These are phyloP conservation scores for Sebastes reedi DNA, from an alignment of 2,797 vertebrate genomes.

Conservation along the genomic window DNA sequence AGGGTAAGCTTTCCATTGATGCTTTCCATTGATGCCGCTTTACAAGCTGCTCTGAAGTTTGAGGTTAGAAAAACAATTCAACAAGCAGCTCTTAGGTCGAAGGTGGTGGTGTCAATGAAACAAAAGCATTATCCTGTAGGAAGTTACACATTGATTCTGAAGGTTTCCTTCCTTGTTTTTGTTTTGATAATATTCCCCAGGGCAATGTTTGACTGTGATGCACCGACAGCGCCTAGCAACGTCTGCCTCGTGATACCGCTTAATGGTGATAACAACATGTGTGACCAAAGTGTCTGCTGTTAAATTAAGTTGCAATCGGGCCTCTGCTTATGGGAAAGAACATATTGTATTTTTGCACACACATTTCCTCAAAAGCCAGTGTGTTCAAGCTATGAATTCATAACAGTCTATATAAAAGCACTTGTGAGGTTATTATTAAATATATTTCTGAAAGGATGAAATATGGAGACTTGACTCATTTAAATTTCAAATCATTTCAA, in stretches of 20 bases:
- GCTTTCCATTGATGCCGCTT: slow-evolving; percentile 33
- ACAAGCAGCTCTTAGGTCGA: neutral
- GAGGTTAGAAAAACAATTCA: neutral
- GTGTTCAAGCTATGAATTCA: neutral
- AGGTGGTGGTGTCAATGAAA: neutral
- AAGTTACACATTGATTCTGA: neutral
- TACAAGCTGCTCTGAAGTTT: neutral
- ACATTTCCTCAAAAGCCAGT: neutral
- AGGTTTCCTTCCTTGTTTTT: slow-evolving; percentile 26
- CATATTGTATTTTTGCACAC: neutral
- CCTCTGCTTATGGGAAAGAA: slow-evolving; percentile 7
- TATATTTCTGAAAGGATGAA: neutral
- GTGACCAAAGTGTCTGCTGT: neutral
- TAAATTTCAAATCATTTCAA: neutral
- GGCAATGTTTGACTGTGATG: slow-evolving; percentile 44
- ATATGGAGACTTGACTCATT: neutral
- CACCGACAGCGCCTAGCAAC: slow-evolving; percentile 31
- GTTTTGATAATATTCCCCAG: slow-evolving; percentile 20
- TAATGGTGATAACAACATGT: slow-evolving; percentile 23
- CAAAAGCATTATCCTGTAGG: neutral
- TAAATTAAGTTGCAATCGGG: neutral
- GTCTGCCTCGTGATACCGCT: slow-evolving; percentile 23
- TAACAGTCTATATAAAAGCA: neutral
- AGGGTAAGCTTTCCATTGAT: slow-evolving; percentile 62
- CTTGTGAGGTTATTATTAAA: neutral